Evolutionary conservation across 2,797 vertebrate species (phyloP).

Genomic region (Macroramphosus scolopax): DNA sequence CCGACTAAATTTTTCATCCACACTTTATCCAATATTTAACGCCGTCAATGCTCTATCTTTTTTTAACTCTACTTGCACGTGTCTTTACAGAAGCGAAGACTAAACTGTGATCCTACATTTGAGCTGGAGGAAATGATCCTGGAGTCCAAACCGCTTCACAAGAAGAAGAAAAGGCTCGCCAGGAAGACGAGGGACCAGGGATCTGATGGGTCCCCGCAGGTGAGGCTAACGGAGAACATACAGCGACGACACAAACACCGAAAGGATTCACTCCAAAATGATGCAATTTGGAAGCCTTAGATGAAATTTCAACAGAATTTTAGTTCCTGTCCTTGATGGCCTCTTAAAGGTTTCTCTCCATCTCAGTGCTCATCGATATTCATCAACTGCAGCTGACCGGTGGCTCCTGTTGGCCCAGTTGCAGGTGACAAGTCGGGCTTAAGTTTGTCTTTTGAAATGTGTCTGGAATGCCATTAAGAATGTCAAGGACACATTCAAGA

Average conservation of each 20-base stretch:
- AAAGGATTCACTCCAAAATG: background rate
- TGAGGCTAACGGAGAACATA: conserved; percentile 53
- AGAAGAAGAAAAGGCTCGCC: conserved; percentile 96
- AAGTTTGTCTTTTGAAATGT: conserved; percentile 46
- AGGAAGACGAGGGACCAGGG: conserved; percentile 85
- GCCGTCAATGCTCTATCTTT: no score
- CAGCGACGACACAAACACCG: no score
- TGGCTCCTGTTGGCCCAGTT: conserved; percentile 30
- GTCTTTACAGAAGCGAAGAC: conserved; percentile 82
- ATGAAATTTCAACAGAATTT: no score
- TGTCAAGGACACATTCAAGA: conserved; percentile 34
- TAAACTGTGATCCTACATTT: conserved; percentile 96
- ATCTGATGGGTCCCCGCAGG: conserved; percentile 86
- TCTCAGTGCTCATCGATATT: conserved; percentile 31
- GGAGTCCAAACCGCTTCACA: conserved; percentile 96
- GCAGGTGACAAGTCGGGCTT: conserved; percentile 30
- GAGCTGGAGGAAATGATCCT: conserved; percentile 99
- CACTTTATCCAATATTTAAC: background rate
- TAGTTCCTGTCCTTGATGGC: no score
- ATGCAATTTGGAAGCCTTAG: no score
- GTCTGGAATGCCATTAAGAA: conserved; percentile 29
- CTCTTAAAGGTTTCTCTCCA: conserved; percentile 1
- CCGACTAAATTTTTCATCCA: no score
- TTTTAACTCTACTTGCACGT: background rate
- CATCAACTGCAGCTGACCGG: conserved; percentile 17